Conservation (phyloP, 2,888 invertebrate genomes). For the Dryocosmus kuriphilus region DNA sequence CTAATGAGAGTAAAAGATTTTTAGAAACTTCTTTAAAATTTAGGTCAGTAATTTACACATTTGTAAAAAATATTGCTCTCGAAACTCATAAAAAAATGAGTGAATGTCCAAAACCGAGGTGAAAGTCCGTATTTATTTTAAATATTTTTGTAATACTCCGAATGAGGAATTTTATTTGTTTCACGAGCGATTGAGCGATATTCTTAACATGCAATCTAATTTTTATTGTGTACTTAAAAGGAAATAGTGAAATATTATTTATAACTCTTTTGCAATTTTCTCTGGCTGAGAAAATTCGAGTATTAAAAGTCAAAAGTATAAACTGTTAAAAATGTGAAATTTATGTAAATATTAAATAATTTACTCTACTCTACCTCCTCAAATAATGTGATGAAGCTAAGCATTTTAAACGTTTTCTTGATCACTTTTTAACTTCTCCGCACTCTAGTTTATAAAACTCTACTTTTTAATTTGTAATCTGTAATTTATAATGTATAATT, state of each 20-base stretch:
- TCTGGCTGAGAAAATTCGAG: neutral
- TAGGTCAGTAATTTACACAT: neutral
- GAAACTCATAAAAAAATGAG: slow-evolving; percentile 31
- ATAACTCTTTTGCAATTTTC: neutral
- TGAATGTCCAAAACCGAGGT: slow-evolving; percentile 44
- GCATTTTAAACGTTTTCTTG: slow-evolving; percentile 18
- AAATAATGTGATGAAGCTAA: slow-evolving; percentile 26
- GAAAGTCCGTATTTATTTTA: slow-evolving; percentile 44
- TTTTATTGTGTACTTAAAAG: slow-evolving; percentile 27
- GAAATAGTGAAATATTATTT: slow-evolving; percentile 14
- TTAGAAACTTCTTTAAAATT: neutral
- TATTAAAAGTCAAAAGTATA: slow-evolving; percentile 12
- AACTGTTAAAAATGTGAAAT: neutral
- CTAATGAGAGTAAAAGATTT: neutral
- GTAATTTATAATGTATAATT: neutral
- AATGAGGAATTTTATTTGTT: slow-evolving; percentile 4
- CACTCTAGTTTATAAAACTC: slow-evolving; percentile 6
- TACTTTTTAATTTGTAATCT: slow-evolving; percentile 5
- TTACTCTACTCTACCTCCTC: slow-evolving; percentile 28
- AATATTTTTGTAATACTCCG: slow-evolving; percentile 46
- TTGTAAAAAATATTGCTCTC: neutral
- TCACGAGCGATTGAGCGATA: neutral
- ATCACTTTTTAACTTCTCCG: slow-evolving; percentile 2
- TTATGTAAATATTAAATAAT: slow-evolving; percentile 22
- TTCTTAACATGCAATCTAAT: neutral